Evolutionary conservation across 2,888 invertebrate species (phyloP).

Genomic region (Polietes domitor): DNA sequence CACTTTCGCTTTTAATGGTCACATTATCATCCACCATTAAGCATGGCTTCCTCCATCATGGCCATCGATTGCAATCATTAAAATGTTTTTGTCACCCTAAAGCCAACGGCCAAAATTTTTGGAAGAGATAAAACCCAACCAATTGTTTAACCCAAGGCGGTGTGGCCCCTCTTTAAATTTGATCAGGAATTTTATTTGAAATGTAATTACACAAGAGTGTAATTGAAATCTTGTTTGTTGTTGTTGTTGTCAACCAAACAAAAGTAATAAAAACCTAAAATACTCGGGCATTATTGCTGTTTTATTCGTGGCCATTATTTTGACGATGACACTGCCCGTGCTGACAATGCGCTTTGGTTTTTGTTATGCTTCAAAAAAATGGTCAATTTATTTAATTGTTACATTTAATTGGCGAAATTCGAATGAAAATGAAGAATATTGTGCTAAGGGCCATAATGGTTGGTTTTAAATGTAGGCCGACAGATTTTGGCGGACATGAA

Average conservation of each 20-base stretch:
- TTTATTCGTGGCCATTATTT: too few relatives aligned
- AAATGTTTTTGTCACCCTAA: constrained; percentile 29
- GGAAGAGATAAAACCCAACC: background rate
- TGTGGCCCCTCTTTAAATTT: background rate
- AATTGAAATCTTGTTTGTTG: background rate
- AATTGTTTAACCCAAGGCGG: constrained; percentile 11
- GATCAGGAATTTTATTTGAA: constrained; percentile 19
- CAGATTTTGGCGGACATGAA: too few relatives aligned
- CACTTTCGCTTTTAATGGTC: constrained; percentile 16
- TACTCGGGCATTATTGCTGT: too few relatives aligned
- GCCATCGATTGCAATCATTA: constrained; percentile 63
- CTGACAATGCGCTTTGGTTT: too few relatives aligned
- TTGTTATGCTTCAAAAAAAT: too few relatives aligned
- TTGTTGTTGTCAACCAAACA: background rate
- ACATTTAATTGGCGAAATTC: too few relatives aligned
- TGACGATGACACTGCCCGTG: too few relatives aligned
- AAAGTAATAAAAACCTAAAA: too few relatives aligned
- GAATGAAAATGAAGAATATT: too few relatives aligned
- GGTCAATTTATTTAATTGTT: too few relatives aligned
- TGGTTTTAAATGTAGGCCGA: too few relatives aligned
- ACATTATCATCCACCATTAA: constrained; percentile 13
- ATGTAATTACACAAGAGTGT: constrained; percentile 19
- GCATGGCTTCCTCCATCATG: constrained; percentile 16
- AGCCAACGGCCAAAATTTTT: constrained; percentile 8
- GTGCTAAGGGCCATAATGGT: too few relatives aligned